Percentiles rank a stretch among this genome's conserved stretches.
These are phyloP conservation scores for Plebejus anna DNA, from an alignment of 2,888 invertebrate species.

Conservation along the genomic window DNA sequence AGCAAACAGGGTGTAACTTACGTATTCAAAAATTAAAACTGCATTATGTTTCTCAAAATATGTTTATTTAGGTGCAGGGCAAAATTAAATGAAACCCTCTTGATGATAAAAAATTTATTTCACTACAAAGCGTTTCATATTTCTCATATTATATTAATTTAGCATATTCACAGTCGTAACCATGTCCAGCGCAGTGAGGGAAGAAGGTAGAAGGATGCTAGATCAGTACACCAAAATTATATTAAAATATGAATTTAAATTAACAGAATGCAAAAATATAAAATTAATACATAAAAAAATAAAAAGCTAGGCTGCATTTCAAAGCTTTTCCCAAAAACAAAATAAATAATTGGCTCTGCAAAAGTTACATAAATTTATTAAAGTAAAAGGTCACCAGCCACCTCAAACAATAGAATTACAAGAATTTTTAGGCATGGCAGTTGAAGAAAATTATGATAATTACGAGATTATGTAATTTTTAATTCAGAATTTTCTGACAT, in stretches of 20 bases:
- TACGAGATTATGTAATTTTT: neutral
- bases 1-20: slow-evolving; percentile 25
- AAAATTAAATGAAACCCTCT: slow-evolving; percentile 75
- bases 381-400: no score
- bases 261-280: neutral
- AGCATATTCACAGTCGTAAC: slow-evolving; percentile 9
- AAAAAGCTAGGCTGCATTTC: neutral
- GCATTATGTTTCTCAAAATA: slow-evolving; percentile 62
- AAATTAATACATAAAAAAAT: neutral
- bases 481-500: no score
- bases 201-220: slow-evolving; percentile 31
- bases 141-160: slow-evolving; percentile 23
- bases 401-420: no score
- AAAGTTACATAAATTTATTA: neutral
- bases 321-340: neutral
- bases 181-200: slow-evolving; percentile 36
- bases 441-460: neutral
- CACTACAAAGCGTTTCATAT: slow-evolving; percentile 32
- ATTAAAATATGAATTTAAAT: neutral
- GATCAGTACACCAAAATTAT: slow-evolving; percentile 35
- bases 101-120: slow-evolving; percentile 52
- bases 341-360: neutral
- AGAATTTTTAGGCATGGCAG: neutral
- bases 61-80: slow-evolving; percentile 69
- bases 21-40: slow-evolving; percentile 61